Percentiles rank a stretch among this genome's conserved stretches.
phyloP scores from a whole-genome alignment of 2,797 vertebrate genomes.

The Atherinosoma microstoma region DNA sequence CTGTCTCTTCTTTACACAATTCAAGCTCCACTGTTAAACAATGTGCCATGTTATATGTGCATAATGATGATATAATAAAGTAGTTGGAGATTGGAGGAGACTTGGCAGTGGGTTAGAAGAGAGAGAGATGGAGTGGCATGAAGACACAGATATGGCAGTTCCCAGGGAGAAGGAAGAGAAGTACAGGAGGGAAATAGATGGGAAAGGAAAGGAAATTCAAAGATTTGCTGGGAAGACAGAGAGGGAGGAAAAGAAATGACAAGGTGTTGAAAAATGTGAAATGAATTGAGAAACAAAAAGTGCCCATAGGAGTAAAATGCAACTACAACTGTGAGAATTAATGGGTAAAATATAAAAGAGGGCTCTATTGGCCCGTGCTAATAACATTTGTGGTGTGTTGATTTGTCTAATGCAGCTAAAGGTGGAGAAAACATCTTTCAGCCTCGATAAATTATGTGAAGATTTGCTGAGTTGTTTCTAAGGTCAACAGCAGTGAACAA shows the following conservation, averaged over 20 bases:
- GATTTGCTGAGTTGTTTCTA: slow-evolving; percentile 20
- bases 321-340: slow-evolving; percentile 6
- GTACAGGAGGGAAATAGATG: slow-evolving; percentile 8
- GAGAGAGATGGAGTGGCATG: slow-evolving; percentile 24
- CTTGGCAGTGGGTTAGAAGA: slow-evolving; percentile 32
- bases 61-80: slow-evolving; percentile 66
- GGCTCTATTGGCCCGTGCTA: slow-evolving; percentile 8
- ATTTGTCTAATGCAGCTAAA: slow-evolving; percentile 17
- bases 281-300: slow-evolving; percentile 3
- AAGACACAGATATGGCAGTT: slow-evolving; percentile 48
- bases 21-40: slow-evolving; percentile 42
- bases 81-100: slow-evolving; percentile 44
- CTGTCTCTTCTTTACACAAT: slow-evolving; percentile 69
- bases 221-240: slow-evolving; percentile 1
- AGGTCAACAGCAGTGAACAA: slow-evolving; percentile 25
- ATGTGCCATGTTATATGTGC: slow-evolving; percentile 41
- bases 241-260: background rate
- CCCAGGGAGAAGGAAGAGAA: slow-evolving; percentile 18
- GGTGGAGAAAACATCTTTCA: slow-evolving; percentile 37
- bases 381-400: slow-evolving; percentile 10
- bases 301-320: slow-evolving; percentile 9
- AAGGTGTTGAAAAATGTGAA: slow-evolving; percentile 7
- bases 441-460: slow-evolving; percentile 14
- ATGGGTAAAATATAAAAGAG: slow-evolving; percentile 17
- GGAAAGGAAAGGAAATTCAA: slow-evolving; percentile 21